These are phyloP conservation scores for Sphaerophoria rueppellii DNA, from an alignment of 2,888 invertebrate species.

Conservation along the genomic window DNA sequence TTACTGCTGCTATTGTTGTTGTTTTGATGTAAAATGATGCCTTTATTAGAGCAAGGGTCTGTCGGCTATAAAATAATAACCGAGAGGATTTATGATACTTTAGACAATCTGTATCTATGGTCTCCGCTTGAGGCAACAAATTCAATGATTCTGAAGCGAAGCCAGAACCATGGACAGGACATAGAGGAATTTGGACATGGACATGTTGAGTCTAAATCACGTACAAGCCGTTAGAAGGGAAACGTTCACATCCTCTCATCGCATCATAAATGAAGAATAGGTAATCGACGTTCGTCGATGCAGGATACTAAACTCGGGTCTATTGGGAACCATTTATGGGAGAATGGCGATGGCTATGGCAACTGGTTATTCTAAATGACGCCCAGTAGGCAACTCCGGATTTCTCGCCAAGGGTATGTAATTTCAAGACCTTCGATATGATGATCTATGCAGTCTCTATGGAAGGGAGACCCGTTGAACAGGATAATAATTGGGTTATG, in stretches of 20 bases:
- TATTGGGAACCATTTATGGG: slow-evolving; percentile 35
- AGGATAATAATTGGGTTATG: neutral
- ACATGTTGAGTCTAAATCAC: slow-evolving; percentile 29
- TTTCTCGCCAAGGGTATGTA: slow-evolving; percentile 16
- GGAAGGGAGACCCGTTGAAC: neutral
- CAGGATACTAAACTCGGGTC: slow-evolving; percentile 27
- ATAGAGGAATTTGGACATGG: slow-evolving; percentile 4
- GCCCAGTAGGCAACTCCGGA: slow-evolving; percentile 20
- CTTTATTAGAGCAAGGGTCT: slow-evolving; percentile 33
- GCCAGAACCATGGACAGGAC: neutral
- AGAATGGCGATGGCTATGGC: slow-evolving; percentile 7
- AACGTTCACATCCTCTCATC: neutral
- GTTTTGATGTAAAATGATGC: slow-evolving; percentile 33
- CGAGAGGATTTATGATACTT: slow-evolving; percentile 21
- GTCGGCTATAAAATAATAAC: slow-evolving; percentile 42
- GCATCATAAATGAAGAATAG: neutral
- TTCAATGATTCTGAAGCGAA: slow-evolving; percentile 14
- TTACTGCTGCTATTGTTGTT: slow-evolving; percentile 6
- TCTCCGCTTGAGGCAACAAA: slow-evolving; percentile 25
- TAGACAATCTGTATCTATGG: slow-evolving; percentile 15
- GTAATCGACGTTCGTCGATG: slow-evolving; percentile 26
- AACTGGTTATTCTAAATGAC: slow-evolving; percentile 34
- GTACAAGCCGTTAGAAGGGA: slow-evolving; percentile 5
- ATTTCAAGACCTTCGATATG: neutral
- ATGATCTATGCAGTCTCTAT: neutral